Evolutionary conservation across 2,888 invertebrate genomes (phyloP), one percentile per base, ranked within the genome.

Genomic region (Callyntrura guangdongensis): DNA sequence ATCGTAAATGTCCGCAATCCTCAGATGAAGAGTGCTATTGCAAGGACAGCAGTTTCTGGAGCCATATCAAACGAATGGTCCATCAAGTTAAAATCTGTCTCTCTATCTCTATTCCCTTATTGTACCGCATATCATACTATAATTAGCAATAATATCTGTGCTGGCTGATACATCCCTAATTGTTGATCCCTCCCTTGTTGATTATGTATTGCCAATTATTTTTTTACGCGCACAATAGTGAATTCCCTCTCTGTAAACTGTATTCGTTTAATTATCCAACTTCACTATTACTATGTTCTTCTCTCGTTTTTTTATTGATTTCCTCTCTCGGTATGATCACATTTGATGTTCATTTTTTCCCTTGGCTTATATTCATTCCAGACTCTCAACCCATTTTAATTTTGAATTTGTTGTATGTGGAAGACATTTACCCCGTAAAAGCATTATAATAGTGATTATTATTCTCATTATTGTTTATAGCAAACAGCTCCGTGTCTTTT

Each of bases 401-500:
- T 53, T 77, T 53, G 53, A 53, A 77, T 53, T 77, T 53, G 61
- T 20, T 59, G 61, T 17, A 82, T 82, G 36, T 82, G 12, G 61
- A 77, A 53, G 25, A 25, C 53, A 82, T 61, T 20, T 49, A 47
- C 25, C 36, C 36, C 2, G 4, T 5, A 20, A 53, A 36, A 36
- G 36, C 36, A 36, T 36, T 36, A 36, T 36, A 36, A 36, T 36
- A 36, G 36, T 36, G 6, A 36, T 36, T n/a, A n/a, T 36, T 36
- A 36, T 36, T 36, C 36, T 36, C 36, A 36, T 36, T 36, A 36
- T 36, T 36, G 36, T 74, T 61, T 82, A n/a, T n/a, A 82, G 81
- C 81, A 82, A 82, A 61, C 81, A 82, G 81, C 81, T 82, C 81
- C 81, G 81, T 61, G 81, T 82, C 81, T 61, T 82, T 82, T 82